Percentiles rank a stretch among this genome's conserved stretches.
phyloP scores from a whole-genome alignment of 1,140 invertebrate genomes.

The Drosophila pruinosa region DNA sequence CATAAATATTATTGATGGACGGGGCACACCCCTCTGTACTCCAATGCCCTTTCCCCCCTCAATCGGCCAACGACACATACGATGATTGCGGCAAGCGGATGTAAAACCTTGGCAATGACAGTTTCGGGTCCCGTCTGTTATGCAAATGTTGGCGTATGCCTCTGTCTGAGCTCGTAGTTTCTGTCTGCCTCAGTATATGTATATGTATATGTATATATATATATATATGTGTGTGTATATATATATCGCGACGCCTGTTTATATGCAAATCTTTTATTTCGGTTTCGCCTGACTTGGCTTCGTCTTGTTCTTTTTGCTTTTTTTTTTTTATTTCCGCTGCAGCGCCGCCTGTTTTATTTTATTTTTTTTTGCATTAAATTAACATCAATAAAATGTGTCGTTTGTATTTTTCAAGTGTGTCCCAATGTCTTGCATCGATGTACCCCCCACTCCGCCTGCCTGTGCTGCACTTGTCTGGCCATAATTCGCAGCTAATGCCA shows the following conservation, averaged over 20 bases:
- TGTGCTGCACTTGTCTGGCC: slow-evolving; percentile 53
- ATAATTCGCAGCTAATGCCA: slow-evolving; percentile 72
- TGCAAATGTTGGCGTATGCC: slow-evolving; percentile 52
- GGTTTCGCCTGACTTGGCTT: slow-evolving; percentile 33
- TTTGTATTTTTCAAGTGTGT: slow-evolving; percentile 40
- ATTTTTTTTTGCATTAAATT: slow-evolving; percentile 76
- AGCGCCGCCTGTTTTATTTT: slow-evolving; percentile 66
- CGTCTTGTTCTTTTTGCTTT: slow-evolving; percentile 13
- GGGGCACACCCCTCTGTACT: slow-evolving; percentile 4
- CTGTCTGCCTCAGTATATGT: background rate
- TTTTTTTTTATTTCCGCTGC: slow-evolving; percentile 66
- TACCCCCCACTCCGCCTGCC: background rate
- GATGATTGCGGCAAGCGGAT: slow-evolving; percentile 78
- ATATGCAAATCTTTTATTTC: slow-evolving; percentile 81
- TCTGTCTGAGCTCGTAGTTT: slow-evolving; percentile 9
- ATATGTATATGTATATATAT: slow-evolving; percentile 39
- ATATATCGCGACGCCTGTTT: slow-evolving; percentile 62
- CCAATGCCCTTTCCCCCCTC: background rate
- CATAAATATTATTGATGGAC: slow-evolving; percentile 74
- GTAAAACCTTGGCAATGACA: slow-evolving; percentile 79
- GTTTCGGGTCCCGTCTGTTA: slow-evolving; percentile 67
- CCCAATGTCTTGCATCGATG: slow-evolving; percentile 25
- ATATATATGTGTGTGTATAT: slow-evolving; percentile 22
- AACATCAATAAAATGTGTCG: slow-evolving; percentile 78
- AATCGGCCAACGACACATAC: slow-evolving; percentile 34